phyloP scores from a whole-genome alignment of 2,797 vertebrate genomes.

The Clamator glandarius region DNA sequence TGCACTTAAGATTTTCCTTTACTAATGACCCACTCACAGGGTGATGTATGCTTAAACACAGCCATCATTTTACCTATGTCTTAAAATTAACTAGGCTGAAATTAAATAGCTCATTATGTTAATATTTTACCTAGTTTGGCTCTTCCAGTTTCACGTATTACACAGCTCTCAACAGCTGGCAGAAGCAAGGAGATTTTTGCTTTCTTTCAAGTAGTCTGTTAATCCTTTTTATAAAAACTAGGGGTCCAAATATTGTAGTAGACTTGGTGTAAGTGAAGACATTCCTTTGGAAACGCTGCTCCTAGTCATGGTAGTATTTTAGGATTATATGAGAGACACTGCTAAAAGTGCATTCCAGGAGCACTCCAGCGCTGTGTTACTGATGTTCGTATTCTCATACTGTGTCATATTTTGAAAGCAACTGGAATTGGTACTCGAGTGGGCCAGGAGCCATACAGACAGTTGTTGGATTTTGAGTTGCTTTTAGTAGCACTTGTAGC shows the following conservation, averaged over 20 bases:
- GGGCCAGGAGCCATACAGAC: not conserved
- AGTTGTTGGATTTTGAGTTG: not conserved
- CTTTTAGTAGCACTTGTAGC: not conserved
- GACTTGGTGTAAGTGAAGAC: not conserved
- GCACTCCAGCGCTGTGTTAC: not conserved
- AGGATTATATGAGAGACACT: not conserved
- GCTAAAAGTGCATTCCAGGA: not conserved
- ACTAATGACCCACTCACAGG: not conserved
- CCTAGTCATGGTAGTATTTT: not conserved
- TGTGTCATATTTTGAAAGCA: too few relatives aligned
- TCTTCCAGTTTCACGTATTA: not conserved
- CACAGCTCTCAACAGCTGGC: not conserved
- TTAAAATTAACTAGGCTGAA: not conserved
- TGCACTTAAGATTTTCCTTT: not conserved
- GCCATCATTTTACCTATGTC: not conserved
- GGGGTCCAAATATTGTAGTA: not conserved
- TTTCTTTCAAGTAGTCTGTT: not conserved
- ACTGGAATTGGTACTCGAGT: not conserved
- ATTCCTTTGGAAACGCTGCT: not conserved
- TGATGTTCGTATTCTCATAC: not conserved
- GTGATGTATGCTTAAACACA: not conserved
- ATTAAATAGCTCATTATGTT: not conserved
- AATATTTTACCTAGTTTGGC: not conserved
- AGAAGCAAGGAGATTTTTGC: not conserved
- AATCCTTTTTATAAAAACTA: not conserved